Evolutionary conservation across 1,140 invertebrate genomes (phyloP), one percentile per base, ranked within the genome.

Genomic region (Araneus ventricosus): DNA sequence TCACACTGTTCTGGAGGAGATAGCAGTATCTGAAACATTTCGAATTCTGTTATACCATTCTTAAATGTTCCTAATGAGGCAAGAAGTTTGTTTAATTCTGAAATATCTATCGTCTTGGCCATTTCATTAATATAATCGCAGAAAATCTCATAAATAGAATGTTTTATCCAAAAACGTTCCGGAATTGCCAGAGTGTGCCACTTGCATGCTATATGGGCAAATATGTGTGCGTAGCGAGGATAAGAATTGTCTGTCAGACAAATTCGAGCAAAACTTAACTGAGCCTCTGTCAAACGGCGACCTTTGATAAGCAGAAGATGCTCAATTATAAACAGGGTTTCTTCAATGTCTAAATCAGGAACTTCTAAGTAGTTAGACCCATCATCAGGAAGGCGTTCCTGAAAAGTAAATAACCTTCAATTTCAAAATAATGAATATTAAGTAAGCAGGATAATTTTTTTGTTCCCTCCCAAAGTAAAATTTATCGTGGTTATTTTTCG

Each of bases 211-310:
- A 82, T 30, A 3, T 93, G 63, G 39, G 91, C 63, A 41, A 93
- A 80, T n/a, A 93, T n/a, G 57, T 93, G 85, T 10, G 86, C 85
- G 30, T 93, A 93, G 24, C 91, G 63, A 5, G 91, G 91, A 45
- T 93, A 88, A 22, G 91, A 59, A 41, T 93, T 93, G 5, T 93
- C 91, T n/a, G 85, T 82, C 6, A 88, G 34, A 34, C 91, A 93
- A 10, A 88, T 88, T 6, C 91, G 84, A 41, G 39, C 34, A 37
- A 87, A 88, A 41, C 45, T 61, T 22, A 93, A 5, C 24, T 93
- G 91, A 39, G 84, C n/a, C 10, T 93, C 86, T 17, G 91, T 80
- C 6, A 93, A 41, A 24, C 91, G 86, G 2, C 91, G 84, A 4
- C 85, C 75, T 63, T 34, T 86, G 6, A 30, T 22, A 0, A 22